Percentiles rank a stretch among this genome's conserved stretches.
Evolutionary conservation across 1,140 invertebrate species (phyloP).

Genomic region (Drosophila cardini): DNA sequence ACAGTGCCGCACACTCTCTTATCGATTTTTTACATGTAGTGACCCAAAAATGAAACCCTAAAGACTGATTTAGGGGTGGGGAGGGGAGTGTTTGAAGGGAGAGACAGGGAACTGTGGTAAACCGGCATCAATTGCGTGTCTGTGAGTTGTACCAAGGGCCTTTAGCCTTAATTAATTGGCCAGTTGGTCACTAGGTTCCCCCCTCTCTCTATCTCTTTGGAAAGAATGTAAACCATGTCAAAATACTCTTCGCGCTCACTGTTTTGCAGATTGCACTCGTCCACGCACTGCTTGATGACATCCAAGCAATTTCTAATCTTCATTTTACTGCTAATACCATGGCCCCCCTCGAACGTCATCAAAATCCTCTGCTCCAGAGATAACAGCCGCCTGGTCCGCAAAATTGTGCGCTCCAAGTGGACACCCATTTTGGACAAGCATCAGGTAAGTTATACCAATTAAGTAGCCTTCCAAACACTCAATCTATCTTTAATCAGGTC

Average conservation of each 20-base stretch:
- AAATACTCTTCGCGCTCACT: not conserved
- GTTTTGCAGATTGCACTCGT: conserved; percentile 68
- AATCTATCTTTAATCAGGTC: conserved; percentile 71
- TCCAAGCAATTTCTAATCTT: conserved; percentile 86
- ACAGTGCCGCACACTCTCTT: conserved; percentile 31
- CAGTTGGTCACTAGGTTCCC: conserved; percentile 62
- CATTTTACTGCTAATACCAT: conserved; percentile 92
- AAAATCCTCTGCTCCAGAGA: conserved; percentile 94
- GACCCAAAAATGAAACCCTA: conserved; percentile 63
- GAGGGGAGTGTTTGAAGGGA: too few species aligned
- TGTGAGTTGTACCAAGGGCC: conserved; percentile 1
- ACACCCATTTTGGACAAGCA: conserved; percentile 94
- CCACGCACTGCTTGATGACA: conserved; percentile 68
- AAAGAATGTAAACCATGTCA: conserved; percentile 7
- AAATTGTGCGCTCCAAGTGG: conserved; percentile 96
- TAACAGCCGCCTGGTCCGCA: conserved; percentile 94
- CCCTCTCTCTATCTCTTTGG: conserved; percentile 13
- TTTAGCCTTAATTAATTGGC: conserved; percentile 43
- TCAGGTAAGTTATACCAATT: conserved; percentile 86
- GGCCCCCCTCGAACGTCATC: conserved; percentile 93
- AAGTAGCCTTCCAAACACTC: too few species aligned
- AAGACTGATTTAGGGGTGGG: too few species aligned
- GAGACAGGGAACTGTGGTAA: not conserved
- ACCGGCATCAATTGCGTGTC: conserved; percentile 14
- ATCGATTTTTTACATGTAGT: conserved; percentile 73